Percentiles rank a stretch among this genome's conserved stretches.
Evolutionary conservation across 1,140 invertebrate species (phyloP).

Genomic region (Colletes gigas): DNA sequence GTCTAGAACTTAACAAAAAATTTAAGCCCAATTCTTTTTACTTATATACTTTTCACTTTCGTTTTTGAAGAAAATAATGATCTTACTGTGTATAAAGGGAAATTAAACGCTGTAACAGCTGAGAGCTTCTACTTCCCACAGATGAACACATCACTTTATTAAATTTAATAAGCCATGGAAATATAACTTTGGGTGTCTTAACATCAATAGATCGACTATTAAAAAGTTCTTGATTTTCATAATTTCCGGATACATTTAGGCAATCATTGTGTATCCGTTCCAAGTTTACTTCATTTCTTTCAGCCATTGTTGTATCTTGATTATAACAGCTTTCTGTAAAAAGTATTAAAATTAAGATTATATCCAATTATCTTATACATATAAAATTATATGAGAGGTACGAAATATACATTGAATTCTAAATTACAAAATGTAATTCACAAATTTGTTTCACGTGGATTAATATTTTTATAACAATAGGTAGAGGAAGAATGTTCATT

Average conservation of each 20-base stretch:
- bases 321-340: slow-evolving; percentile 32
- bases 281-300: slow-evolving; percentile 20
- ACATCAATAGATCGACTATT: slow-evolving; percentile 6
- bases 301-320: slow-evolving; percentile 22
- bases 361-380: neutral
- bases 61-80: neutral
- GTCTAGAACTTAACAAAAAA: slow-evolving; percentile 1
- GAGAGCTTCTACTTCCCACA: slow-evolving; percentile 61
- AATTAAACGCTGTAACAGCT: slow-evolving; percentile 63
- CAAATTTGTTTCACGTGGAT: neutral
- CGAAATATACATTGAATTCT: neutral
- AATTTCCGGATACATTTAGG: slow-evolving; percentile 13
- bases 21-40: neutral
- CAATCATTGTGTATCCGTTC: slow-evolving; percentile 19
- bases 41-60: neutral
- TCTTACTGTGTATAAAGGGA: slow-evolving; percentile 67
- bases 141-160: slow-evolving; percentile 59
- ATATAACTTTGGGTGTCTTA: slow-evolving; percentile 45
- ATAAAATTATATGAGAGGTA: neutral
- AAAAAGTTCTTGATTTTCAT: slow-evolving; percentile 7
- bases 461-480: neutral
- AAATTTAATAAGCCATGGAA: slow-evolving; percentile 70
- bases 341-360: neutral
- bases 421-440: neutral
- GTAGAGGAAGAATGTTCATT: neutral